Conservation (phyloP, 2,113 vertebrate species). For the Phrynosoma blainvillii region DNA sequence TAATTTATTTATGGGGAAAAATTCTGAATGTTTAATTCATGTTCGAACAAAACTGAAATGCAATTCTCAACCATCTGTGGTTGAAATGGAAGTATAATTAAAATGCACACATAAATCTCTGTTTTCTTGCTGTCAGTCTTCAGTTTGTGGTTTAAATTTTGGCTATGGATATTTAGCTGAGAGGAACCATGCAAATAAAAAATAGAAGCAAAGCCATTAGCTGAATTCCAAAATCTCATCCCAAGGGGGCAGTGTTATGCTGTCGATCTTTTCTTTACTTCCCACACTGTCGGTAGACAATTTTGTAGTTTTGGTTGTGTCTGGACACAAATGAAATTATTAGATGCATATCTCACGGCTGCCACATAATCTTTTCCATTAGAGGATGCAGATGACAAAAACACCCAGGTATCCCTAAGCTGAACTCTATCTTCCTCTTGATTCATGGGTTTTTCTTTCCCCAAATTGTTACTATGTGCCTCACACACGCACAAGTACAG, state of each 20-base stretch:
- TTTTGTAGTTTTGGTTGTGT: constrained; percentile 17
- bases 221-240: not conserved
- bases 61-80: no score
- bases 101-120: no score
- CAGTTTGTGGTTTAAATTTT: no score
- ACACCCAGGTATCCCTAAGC: no score
- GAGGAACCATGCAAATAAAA: not conserved
- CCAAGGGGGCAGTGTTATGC: constrained; percentile 64
- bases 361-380: not conserved
- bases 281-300: not conserved
- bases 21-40: no score
- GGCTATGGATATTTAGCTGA: not conserved
- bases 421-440: not conserved
- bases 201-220: not conserved
- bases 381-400: not conserved
- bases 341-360: not conserved
- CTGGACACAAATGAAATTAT: not conserved
- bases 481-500: not conserved
- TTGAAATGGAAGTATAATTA: no score
- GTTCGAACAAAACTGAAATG: no score
- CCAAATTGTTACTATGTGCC: not conserved
- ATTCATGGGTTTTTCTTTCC: not conserved
- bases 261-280: not conserved
- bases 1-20: no score
- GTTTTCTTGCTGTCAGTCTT: no score